Evolutionary conservation across 2,888 invertebrate genomes (phyloP), one percentile per base, ranked within the genome.

Genomic region (Molorchus minor): DNA sequence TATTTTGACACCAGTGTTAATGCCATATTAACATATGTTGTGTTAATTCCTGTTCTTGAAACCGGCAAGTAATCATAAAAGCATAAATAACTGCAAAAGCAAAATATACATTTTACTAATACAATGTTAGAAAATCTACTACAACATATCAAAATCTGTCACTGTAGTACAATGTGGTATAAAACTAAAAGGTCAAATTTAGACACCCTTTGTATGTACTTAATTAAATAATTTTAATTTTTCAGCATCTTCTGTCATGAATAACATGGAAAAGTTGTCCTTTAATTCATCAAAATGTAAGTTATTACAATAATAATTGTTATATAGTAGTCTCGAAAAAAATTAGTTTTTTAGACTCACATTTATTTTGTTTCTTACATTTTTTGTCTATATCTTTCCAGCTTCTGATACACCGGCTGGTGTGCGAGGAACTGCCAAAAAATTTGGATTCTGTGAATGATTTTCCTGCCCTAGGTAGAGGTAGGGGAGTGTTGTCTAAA

Each of bases 401-500:
- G 36, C 45, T 19, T 19, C 17, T 8, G 15, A 40, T 16, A 19
- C 38, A 20, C 2, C 43, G 46, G 29, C 33, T 29, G 10, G 13
- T 12, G 38, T 46, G 12, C 3, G 43, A n/a, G 46, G 41, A 8
- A 38, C 7, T 12, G 12, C n/a, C 7, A 33, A 38, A 17, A 16
- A 12, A 19, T 17, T 16, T 49, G 15, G 36, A 33, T 8, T 16
- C 38, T 7, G 19, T 21, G 7, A 45, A 35, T 1, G 25, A 58
- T n/a, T 65, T 63, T 56, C 65, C 65, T 15, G 54, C 54, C 1
- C 46, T 65, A n/a, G 64, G 58, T 7, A 58, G 53, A 29, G 57
- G 58, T 7, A 55, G 56, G 17, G 30, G 17, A 7, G 3, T 25
- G 16, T 29, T 5, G 10, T 10, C 16, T 20, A 41, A 21, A 40